Evolutionary conservation across 2,113 vertebrate genomes (phyloP).

Genomic region (Tachuris rubrigastra): DNA sequence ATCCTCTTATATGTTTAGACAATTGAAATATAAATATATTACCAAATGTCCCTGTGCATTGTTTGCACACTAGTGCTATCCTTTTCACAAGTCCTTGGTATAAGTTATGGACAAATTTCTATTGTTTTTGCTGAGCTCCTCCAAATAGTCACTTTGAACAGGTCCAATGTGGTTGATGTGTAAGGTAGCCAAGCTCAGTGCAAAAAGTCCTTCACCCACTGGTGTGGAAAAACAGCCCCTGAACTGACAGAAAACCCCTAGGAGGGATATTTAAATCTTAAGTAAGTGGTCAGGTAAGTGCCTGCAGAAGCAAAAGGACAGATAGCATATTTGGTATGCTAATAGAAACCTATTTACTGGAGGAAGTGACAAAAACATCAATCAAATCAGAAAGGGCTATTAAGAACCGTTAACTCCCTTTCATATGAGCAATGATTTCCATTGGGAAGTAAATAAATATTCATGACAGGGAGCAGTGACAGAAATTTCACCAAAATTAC

Average conservation of each 20-base stretch:
- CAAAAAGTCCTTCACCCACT: slow-evolving; percentile 12
- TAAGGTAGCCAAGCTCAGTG: neutral
- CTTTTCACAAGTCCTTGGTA: neutral
- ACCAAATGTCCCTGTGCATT: neutral
- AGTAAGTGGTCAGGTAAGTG: slow-evolving; percentile 80
- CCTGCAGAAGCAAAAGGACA: slow-evolving; percentile 73
- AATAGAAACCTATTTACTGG: slow-evolving; percentile 83
- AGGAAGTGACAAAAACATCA: slow-evolving; percentile 86
- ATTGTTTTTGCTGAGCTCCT: neutral
- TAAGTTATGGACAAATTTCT: neutral
- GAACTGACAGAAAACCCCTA: slow-evolving; percentile 70
- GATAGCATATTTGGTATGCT: slow-evolving; percentile 81
- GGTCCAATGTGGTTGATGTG: neutral
- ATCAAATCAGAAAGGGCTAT: slow-evolving; percentile 84
- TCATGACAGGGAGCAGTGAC: slow-evolving; percentile 76
- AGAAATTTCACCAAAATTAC: slow-evolving; percentile 76
- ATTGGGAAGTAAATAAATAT: slow-evolving; percentile 82
- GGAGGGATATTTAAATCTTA: slow-evolving; percentile 77
- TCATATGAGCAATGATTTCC: slow-evolving; percentile 85
- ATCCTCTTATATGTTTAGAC: neutral
- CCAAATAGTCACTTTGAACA: neutral
- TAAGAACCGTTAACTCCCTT: slow-evolving; percentile 84
- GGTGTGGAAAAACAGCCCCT: slow-evolving; percentile 33
- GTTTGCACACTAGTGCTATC: neutral
- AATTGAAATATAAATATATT: neutral